A percentile compares a stretch with the other conserved stretches of the same genome.
Evolutionary conservation across 2,113 vertebrate species (phyloP).

Genomic region (Pyrgilauda ruficollis): DNA sequence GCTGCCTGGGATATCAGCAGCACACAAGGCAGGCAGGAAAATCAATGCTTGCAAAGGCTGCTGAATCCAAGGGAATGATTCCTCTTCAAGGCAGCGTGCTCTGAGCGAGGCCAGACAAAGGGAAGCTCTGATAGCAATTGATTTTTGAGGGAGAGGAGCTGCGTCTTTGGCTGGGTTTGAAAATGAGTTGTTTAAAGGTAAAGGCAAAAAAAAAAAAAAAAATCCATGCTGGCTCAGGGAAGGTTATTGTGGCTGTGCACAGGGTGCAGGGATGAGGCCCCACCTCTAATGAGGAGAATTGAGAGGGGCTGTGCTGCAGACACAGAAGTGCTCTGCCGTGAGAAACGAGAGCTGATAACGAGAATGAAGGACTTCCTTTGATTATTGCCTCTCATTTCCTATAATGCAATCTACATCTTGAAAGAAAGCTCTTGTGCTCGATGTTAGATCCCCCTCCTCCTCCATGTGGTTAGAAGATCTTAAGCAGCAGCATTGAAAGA

Average conservation of each 20-base stretch:
- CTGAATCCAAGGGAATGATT: not conserved
- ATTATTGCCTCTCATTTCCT: slow-evolving; percentile 42
- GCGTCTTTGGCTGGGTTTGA: not conserved
- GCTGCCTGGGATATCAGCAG: not conserved
- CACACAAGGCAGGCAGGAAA: not conserved
- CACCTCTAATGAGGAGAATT: slow-evolving; percentile 22
- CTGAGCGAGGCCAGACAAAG: not conserved
- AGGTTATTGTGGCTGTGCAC: not conserved
- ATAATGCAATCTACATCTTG: slow-evolving; percentile 35
- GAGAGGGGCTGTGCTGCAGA: slow-evolving; percentile 25
- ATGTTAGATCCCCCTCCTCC: not conserved
- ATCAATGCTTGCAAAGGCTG: slow-evolving; percentile 1
- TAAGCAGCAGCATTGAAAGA: not conserved
- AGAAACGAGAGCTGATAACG: slow-evolving; percentile 36
- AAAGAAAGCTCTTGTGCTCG: not conserved
- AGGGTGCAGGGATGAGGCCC: not conserved
- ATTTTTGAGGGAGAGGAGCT: not conserved
- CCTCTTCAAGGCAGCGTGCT: not conserved
- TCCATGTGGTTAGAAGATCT: not conserved
- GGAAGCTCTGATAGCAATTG: not conserved
- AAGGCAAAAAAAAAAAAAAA: not conserved
- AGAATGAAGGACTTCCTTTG: slow-evolving; percentile 52
- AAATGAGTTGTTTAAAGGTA: slow-evolving; percentile 8
- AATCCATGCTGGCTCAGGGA: not conserved
- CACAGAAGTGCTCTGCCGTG: not conserved